A percentile compares a stretch with the other conserved stretches of the same genome.
phyloP scores from a whole-genome alignment of 2,113 vertebrate genomes.

The Vombatus ursinus region DNA sequence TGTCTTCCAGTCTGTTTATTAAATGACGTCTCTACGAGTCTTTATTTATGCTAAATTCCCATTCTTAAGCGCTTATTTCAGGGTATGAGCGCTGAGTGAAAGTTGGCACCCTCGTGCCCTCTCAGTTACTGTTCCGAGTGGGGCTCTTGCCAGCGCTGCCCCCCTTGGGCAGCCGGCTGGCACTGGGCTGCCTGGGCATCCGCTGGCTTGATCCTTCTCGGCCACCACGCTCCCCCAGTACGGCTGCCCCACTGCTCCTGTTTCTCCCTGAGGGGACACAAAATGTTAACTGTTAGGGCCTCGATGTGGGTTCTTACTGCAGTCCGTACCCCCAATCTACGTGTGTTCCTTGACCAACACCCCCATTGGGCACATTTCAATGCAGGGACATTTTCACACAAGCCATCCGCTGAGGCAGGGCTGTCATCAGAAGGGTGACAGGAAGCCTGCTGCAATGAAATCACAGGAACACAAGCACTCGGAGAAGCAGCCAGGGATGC shows the following conservation, averaged over 20 bases:
- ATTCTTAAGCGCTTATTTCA: too few relatives aligned
- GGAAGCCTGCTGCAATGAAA: neutral
- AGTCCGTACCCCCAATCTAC: too few relatives aligned
- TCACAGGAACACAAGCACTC: neutral
- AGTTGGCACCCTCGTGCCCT: neutral
- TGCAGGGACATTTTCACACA: neutral
- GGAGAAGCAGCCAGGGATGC: neutral
- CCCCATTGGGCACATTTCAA: too few relatives aligned
- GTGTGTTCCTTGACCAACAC: neutral
- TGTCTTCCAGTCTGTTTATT: neutral
- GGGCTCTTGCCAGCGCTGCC: conserved; percentile 56
- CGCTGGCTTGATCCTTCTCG: conserved; percentile 71
- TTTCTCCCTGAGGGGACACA: conserved; percentile 67
- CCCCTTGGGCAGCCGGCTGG: conserved; percentile 71
- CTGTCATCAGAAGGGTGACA: neutral
- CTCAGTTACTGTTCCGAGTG: conserved; percentile 51
- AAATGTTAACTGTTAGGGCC: neutral
- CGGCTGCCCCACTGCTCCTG: conserved; percentile 47
- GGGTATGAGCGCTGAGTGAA: rapidly evolving
- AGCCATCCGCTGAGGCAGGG: neutral
- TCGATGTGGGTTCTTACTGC: neutral
- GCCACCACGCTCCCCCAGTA: conserved; percentile 54
- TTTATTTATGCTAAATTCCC: neutral
- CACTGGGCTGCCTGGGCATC: conserved; percentile 73
- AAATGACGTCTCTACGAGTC: too few relatives aligned